A percentile compares a stretch with the other conserved stretches of the same genome.
Evolutionary conservation across 2,888 invertebrate genomes (phyloP).

Genomic region (Ellobium chinense): DNA sequence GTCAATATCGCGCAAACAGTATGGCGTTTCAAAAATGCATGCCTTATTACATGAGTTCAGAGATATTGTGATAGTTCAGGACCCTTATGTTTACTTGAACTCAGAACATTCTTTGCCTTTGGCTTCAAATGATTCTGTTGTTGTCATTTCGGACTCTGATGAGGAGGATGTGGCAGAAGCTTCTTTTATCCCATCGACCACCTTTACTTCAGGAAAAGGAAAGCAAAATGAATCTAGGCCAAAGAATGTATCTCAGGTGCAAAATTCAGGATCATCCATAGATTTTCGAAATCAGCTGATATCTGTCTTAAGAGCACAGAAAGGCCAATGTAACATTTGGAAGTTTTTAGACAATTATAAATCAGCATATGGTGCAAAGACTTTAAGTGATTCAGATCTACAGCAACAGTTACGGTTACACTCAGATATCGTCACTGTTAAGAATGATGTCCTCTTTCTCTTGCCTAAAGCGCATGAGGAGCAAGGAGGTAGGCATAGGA

Average conservation of each 20-base stretch:
- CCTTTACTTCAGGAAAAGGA: not conserved
- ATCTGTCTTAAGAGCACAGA: not conserved
- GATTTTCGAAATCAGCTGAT: not conserved
- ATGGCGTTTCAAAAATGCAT: slow-evolving; percentile 36
- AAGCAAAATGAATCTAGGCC: not conserved
- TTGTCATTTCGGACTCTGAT: not conserved
- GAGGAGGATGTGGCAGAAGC: not conserved
- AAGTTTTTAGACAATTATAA: slow-evolving; percentile 2
- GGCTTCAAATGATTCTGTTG: not conserved
- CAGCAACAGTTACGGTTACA: not conserved
- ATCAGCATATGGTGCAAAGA: not conserved
- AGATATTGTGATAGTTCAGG: slow-evolving; percentile 1
- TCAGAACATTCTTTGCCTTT: not conserved
- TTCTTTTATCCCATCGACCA: not conserved
- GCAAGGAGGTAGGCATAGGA: not conserved
- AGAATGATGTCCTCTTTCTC: not conserved
- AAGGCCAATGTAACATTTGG: not conserved
- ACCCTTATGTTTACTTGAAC: not conserved
- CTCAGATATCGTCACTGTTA: not conserved
- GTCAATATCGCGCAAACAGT: not conserved
- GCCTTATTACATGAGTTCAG: slow-evolving; percentile 2
- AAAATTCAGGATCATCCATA: not conserved
- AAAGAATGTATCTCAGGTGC: not conserved
- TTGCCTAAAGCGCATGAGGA: not conserved
- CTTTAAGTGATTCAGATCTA: too few relatives aligned